Conservation (phyloP, 1,140 invertebrate species). For the Nasonia vitripennis region DNA sequence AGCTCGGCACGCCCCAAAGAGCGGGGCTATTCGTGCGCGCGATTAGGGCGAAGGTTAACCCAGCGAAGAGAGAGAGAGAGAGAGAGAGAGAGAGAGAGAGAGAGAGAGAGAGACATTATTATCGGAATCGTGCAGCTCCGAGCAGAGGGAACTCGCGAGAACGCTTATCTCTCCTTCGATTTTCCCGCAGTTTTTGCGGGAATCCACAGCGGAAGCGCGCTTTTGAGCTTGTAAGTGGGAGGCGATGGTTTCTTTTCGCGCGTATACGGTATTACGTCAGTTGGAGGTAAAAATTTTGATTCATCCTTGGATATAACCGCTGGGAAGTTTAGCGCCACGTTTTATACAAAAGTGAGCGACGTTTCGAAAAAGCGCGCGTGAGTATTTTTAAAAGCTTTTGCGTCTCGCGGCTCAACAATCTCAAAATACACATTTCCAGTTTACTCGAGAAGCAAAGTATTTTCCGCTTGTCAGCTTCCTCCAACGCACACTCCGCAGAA, state of each 20-base stretch:
- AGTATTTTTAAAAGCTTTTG: too few relatives aligned
- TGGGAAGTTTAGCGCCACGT: not conserved
- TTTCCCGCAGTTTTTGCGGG: slow-evolving; percentile 15
- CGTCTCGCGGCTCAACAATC: too few relatives aligned
- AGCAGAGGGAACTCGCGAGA: not conserved
- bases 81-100: slow-evolving; percentile 5
- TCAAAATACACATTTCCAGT: too few relatives aligned
- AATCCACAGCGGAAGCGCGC: not conserved
- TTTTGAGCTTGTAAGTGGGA: not conserved
- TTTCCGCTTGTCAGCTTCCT: too few relatives aligned
- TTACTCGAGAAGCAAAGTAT: too few relatives aligned
- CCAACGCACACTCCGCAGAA: too few relatives aligned
- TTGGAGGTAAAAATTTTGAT: not conserved
- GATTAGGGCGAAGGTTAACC: not conserved
- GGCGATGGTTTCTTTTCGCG: not conserved
- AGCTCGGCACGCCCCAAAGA: not conserved
- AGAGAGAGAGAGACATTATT: slow-evolving; percentile 5
- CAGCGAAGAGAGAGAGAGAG: not conserved
- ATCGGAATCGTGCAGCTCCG: slow-evolving; percentile 6
- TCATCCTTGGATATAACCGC: not conserved
- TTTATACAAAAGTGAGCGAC: too few relatives aligned
- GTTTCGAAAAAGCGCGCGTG: too few relatives aligned
- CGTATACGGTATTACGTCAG: not conserved
- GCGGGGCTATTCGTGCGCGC: not conserved
- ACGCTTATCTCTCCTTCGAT: slow-evolving; percentile 20